phyloP scores from a whole-genome alignment of 2,113 vertebrate genomes.

The Alligator sinensis region DNA sequence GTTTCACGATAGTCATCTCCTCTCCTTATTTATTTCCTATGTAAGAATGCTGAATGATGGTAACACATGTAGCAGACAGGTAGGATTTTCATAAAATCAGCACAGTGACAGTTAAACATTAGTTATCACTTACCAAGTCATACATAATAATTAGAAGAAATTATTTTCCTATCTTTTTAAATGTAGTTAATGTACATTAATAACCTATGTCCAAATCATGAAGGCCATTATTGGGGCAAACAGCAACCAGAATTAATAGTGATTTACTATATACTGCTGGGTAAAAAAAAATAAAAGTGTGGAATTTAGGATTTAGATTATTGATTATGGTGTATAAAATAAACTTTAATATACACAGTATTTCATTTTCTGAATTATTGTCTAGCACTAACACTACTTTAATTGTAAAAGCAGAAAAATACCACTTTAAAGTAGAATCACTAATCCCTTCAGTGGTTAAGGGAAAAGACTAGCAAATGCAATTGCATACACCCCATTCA shows the following conservation, averaged over 20 bases:
- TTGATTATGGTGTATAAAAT: background rate
- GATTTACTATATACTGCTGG: background rate
- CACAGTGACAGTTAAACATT: background rate
- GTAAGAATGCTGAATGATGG: background rate
- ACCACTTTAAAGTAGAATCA: constrained; percentile 21
- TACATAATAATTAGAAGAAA: constrained; percentile 23
- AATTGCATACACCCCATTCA: background rate
- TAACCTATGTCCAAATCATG: background rate
- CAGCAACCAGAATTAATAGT: background rate
- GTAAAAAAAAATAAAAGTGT: background rate
- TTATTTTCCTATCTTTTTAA: constrained; percentile 2
- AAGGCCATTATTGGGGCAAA: background rate
- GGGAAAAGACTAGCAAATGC: constrained; percentile 18
- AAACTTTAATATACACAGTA: background rate
- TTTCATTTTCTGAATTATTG: background rate
- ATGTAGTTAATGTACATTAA: background rate
- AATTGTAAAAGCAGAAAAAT: background rate
- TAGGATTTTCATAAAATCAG: constrained; percentile 3
- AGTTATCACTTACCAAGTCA: constrained; percentile 21
- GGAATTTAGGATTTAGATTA: background rate
- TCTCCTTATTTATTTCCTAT: background rate
- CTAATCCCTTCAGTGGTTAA: background rate
- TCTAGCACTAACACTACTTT: background rate
- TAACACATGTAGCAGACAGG: background rate
- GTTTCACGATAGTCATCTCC: background rate